Conservation (phyloP, 2,888 invertebrate genomes). For the Litoditis marina region DNA sequence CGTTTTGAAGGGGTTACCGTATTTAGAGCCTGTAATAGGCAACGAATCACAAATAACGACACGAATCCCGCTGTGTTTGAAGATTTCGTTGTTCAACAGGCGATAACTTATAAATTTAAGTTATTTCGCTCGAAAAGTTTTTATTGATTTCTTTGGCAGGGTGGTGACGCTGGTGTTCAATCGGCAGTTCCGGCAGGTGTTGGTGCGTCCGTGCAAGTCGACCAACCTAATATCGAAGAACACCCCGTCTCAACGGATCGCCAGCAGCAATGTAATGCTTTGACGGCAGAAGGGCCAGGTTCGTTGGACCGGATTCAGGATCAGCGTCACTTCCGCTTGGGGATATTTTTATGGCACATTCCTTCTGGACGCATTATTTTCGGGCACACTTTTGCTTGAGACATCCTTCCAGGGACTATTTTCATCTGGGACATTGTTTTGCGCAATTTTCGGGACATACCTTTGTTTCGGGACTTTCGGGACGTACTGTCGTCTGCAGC, state of each 20-base stretch:
- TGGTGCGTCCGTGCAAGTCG: conserved; percentile 22
- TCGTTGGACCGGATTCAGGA: background rate
- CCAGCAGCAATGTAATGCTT: conserved; percentile 4
- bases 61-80: too few species aligned
- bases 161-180: conserved; percentile 37
- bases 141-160: conserved; percentile 14
- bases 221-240: conserved; percentile 1
- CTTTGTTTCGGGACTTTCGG: too few species aligned
- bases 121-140: background rate
- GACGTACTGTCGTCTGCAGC: too few species aligned
- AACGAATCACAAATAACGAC: too few species aligned
- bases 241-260: background rate
- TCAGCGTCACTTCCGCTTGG: background rate
- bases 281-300: background rate
- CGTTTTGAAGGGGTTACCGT: too few species aligned
- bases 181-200: conserved; percentile 33
- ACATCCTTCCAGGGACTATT: too few species aligned
- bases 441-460: too few species aligned
- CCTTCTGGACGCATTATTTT: too few species aligned
- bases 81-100: too few species aligned
- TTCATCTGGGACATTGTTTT: too few species aligned
- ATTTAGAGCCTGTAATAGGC: too few species aligned
- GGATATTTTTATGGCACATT: background rate
- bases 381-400: too few species aligned
- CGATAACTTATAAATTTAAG: background rate